Base-by-base conservation (phyloP, 2,888 invertebrate species). In the Abrostola triplasia region DNA sequence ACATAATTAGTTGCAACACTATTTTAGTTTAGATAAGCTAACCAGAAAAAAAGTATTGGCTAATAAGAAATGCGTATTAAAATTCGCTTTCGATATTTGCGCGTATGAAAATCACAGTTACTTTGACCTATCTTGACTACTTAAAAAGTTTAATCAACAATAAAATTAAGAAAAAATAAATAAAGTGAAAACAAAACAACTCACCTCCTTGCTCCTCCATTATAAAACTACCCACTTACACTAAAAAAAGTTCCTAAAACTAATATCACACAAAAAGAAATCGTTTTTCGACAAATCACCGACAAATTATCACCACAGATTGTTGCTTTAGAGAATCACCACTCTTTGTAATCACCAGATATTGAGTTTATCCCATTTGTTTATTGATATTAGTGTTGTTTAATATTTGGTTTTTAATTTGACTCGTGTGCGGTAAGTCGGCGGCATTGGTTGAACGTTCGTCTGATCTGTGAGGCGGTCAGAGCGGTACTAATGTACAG, bases 121-220 rank as follows among this genome's bases (percentile, higher is more conserved):
- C 4, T 4, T 24, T 24, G 24, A 24, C 24, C 24, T 24, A 24
- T 4, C 24, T 24, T 4, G 24, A 24, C 24, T 24, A 24, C 24
- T n/a, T 9, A 44, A 7, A 24, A 8, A 24, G 9, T 0, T 48
- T 10, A 41, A 48, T 41, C 6, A 37, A 24, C 24, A 40, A 11
- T 37, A 8, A 36, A 36, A 12, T 47, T 7, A 12, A 36, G 0
- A 24, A 37, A n/a, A 24, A 52, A n/a, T 11, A 55, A 54, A 24
- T 48, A 41, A 54, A 48, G n/a, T n/a, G n/a, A 12, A 65, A 70
- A 61, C 48, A 47, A 12, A 55, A 57, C 24, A 4, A 77, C 77
- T 84, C 82, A 93, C 93, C 93, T 89, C 86, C 91, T 77, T 92
- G 88, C 72, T 93, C 93, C 74, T 92, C 93, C 93, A 93, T 93